A percentile compares a stretch with the other conserved stretches of the same genome.
Conservation (phyloP, 2,888 invertebrate species). For the Lymantria dispar region DNA sequence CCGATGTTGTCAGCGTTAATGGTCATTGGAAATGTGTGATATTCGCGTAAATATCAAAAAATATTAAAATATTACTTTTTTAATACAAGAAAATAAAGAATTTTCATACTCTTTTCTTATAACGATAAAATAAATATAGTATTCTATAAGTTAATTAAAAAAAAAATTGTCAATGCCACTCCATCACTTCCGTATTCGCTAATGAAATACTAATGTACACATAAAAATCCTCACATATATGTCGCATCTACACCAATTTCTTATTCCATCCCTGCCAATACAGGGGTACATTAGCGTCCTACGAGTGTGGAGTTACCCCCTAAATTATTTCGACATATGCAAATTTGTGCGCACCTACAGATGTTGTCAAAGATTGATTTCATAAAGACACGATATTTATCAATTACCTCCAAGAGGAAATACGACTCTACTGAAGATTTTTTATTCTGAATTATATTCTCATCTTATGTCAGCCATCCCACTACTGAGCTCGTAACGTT, state of each 20-base stretch:
- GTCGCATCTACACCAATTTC: constrained; percentile 46
- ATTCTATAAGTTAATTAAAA: neutral
- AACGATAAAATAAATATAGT: no score
- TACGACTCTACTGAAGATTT: neutral
- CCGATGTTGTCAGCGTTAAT: no score
- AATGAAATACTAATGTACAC: constrained; percentile 17
- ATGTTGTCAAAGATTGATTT: constrained; percentile 20
- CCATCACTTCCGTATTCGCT: constrained; percentile 15
- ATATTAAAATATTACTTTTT: no score
- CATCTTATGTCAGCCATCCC: no score
- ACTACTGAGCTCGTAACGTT: no score
- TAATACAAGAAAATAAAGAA: no score
- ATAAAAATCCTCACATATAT: constrained; percentile 32
- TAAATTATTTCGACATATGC: constrained; percentile 83
- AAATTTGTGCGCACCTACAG: constrained; percentile 80
- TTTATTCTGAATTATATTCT: no score
- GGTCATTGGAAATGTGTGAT: no score
- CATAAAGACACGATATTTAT: constrained; percentile 9
- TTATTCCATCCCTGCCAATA: constrained; percentile 56
- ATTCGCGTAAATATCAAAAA: no score
- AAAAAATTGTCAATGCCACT: constrained; percentile 1
- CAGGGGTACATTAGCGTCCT: constrained; percentile 63
- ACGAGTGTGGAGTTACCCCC: constrained; percentile 68
- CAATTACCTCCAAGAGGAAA: constrained; percentile 5
- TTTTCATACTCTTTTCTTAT: no score